Evolutionary conservation across 2,888 invertebrate genomes (phyloP).

Genomic region (Bembecia ichneumoniformis): DNA sequence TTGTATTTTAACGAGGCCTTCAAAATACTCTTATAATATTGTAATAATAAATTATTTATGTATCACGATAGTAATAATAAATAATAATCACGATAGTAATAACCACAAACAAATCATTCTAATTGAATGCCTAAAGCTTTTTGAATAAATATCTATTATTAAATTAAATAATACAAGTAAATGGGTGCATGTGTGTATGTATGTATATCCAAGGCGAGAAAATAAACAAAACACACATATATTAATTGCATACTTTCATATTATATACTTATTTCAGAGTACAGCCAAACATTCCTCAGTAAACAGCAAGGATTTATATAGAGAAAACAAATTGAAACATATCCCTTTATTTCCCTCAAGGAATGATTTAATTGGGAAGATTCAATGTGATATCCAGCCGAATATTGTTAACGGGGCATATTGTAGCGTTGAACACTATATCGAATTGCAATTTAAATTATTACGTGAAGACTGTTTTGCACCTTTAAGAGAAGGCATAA

Average conservation of each 20-base stretch:
- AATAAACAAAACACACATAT: background rate
- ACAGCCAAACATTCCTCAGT: background rate
- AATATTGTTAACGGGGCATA: constrained; percentile 77
- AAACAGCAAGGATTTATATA: too few relatives aligned
- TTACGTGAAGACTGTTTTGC: constrained; percentile 85
- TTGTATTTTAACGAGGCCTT: too few relatives aligned
- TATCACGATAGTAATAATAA: too few relatives aligned
- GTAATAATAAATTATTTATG: too few relatives aligned
- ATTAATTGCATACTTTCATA: background rate
- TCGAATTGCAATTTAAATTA: constrained; percentile 84
- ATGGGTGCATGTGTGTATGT: background rate
- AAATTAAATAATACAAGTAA: background rate
- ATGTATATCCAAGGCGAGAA: too few relatives aligned
- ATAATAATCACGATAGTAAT: too few relatives aligned
- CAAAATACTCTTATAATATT: too few relatives aligned
- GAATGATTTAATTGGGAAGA: constrained; percentile 64
- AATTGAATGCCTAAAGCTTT: too few relatives aligned
- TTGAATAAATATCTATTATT: background rate
- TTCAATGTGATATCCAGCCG: constrained; percentile 47
- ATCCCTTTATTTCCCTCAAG: constrained; percentile 57
- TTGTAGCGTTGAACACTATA: constrained; percentile 77
- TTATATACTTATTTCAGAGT: background rate
- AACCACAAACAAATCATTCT: too few relatives aligned
- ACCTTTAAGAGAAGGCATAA: constrained; percentile 79
- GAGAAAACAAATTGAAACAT: constrained; percentile 31